phyloP scores from a whole-genome alignment of 2,888 invertebrate species.

The Ischnura elegans region DNA sequence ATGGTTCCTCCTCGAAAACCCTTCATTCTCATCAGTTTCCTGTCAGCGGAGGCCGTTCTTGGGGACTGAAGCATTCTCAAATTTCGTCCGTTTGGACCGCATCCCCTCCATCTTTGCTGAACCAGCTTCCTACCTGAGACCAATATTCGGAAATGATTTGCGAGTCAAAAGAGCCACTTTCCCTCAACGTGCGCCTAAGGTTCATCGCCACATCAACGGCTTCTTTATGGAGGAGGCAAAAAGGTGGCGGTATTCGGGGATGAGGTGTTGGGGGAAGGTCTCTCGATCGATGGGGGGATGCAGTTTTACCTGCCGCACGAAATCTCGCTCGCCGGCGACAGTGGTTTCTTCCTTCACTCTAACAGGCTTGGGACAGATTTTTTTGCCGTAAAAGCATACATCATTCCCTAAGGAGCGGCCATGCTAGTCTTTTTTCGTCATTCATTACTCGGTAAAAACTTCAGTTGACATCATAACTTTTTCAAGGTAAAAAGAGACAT shows the following conservation, averaged over 20 bases:
- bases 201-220: background rate
- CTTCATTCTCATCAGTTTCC: background rate
- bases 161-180: background rate
- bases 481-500: too few species aligned
- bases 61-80: background rate
- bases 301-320: background rate
- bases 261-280: background rate
- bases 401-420: too few species aligned
- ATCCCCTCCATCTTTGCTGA: background rate
- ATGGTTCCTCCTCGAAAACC: too few species aligned
- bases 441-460: too few species aligned
- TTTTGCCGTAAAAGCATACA: too few species aligned
- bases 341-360: background rate
- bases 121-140: background rate
- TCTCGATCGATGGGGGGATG: background rate
- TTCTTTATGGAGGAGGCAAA: background rate
- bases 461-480: too few species aligned
- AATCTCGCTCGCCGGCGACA: background rate
- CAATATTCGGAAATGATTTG: background rate
- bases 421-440: too few species aligned
- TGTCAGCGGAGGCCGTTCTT: background rate
- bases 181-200: background rate
- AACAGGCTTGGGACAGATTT: background rate
- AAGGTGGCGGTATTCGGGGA: background rate
- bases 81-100: background rate